Base-by-base conservation (phyloP, 2,797 vertebrate species). In the Phylloscopus collybita region DNA sequence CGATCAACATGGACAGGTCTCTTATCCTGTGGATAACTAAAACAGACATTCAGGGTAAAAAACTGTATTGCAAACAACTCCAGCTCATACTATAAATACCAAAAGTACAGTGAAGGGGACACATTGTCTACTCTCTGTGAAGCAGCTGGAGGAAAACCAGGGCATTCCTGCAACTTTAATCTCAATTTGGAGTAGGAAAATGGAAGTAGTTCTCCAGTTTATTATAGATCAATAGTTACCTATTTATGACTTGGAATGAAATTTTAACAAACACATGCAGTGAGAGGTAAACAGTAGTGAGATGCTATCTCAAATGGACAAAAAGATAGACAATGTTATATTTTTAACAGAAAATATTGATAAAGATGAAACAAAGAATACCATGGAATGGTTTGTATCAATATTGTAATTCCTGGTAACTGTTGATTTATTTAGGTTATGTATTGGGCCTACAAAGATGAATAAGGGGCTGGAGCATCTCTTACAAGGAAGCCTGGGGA, bases 1-100 rank as follows among this genome's bases (percentile, higher is more conserved):
- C 98, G 98, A 94, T 99, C 99, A 51, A 98, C 95, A 93, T 99
- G 99, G 32, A 98, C 98, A 1, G 99, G 99, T 84, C 98, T 98
- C 95, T 99, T 99, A 61, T 99, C 99, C 95, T 99, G 99, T 75
- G 99, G 99, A 86, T 99, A 99, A 97, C 99, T 99, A 94, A 97
- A 69, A 96, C 22, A 98, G 32, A 93, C n/a, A 96, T 71, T 93
- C 64, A 82, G 25, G 13, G 45, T 89, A 45, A 97, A 61, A 73
- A 65, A n/a, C 21, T 49, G 36, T 66, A 83, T 30, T 36, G 34
- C 78, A 91, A 82, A 73, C 34, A 91, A 57, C 22, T 90, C 23
- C 20, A 81, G 49, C 13, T 90, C 27, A 69, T 30, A 69, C 29
- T 14, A 0, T 21, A 75, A 64, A 8, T 50, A 82, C 5, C 16